Percentiles rank a stretch among this genome's conserved stretches.
Conservation (phyloP, 1,140 invertebrate species). For the Ditylenchus dipsaci region DNA sequence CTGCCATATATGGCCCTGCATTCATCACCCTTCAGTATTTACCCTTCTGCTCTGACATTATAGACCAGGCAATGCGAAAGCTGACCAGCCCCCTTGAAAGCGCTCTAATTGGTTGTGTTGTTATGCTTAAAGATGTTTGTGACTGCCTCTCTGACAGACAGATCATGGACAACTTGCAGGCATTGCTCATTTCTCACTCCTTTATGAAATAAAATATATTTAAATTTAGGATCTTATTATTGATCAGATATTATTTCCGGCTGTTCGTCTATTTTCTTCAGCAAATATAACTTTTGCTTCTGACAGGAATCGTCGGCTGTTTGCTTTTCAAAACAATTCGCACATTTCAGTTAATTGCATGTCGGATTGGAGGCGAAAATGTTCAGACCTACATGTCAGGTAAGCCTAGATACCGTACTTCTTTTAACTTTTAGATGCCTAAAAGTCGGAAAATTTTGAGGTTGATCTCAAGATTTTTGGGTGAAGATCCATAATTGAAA, state of each 20-base stretch:
- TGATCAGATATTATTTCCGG: conserved; percentile 36
- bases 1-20: conserved; percentile 83
- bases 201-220: neutral
- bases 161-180: conserved; percentile 54
- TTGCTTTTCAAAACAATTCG: conserved; percentile 35
- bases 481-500: too few species aligned
- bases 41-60: conserved; percentile 77
- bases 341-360: conserved; percentile 20
- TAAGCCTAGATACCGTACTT: too few species aligned
- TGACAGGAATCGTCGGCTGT: conserved; percentile 17
- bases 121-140: conserved; percentile 29
- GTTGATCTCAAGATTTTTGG: too few species aligned
- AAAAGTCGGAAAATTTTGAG: too few species aligned
- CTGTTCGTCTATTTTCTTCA: conserved; percentile 43
- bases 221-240: conserved; percentile 21
- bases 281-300: conserved; percentile 30
- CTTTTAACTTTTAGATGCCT: too few species aligned
- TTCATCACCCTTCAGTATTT: conserved; percentile 89
- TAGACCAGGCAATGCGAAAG: conserved; percentile 51
- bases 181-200: neutral
- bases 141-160: conserved; percentile 47
- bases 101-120: conserved; percentile 37
- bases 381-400: conserved; percentile 25
- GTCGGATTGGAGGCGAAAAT: conserved; percentile 32
- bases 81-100: conserved; percentile 39